A percentile compares a stretch with the other conserved stretches of the same genome.
These are phyloP conservation scores for Hydrophis major DNA, from an alignment of 2,797 vertebrate species.

Conservation along the genomic window DNA sequence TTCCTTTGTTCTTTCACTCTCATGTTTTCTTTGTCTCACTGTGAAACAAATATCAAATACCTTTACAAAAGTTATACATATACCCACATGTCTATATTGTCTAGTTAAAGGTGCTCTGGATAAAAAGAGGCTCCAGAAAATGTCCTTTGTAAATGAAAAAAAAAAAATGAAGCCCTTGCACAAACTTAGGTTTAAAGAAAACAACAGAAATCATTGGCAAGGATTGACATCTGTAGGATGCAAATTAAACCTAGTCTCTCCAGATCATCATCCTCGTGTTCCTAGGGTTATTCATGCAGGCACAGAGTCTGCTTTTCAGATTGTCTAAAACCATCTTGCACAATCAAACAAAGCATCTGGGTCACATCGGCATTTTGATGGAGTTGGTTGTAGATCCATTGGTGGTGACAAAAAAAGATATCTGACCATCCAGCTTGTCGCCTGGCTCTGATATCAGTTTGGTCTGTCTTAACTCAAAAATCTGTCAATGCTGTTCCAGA, in stretches of 20 bases:
- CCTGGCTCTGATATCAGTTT: not conserved
- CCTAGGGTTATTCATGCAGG: not conserved
- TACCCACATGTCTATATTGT: not conserved
- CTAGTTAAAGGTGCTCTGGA: not conserved
- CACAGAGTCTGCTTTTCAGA: not conserved
- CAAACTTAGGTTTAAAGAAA: not conserved
- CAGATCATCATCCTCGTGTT: not conserved
- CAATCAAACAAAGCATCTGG: not conserved
- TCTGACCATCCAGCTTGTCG: not conserved
- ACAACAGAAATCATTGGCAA: not conserved
- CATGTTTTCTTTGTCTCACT: not conserved
- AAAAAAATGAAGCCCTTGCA: not conserved
- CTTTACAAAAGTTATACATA: not conserved
- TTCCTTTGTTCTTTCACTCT: not conserved
- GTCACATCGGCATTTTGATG: not conserved
- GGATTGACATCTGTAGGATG: not conserved
- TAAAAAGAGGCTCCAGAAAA: not conserved
- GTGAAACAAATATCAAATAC: not conserved
- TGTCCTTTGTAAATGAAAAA: not conserved
- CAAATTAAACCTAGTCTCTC: not conserved
- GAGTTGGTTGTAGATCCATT: not conserved
- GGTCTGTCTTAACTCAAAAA: not conserved
- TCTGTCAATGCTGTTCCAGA: not conserved
- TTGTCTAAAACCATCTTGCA: not conserved
- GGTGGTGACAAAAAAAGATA: not conserved